Percentiles rank a stretch among this genome's conserved stretches.
These are phyloP conservation scores for Scaptomyza graminum DNA, from an alignment of 1,140 invertebrate genomes.

Conservation along the genomic window DNA sequence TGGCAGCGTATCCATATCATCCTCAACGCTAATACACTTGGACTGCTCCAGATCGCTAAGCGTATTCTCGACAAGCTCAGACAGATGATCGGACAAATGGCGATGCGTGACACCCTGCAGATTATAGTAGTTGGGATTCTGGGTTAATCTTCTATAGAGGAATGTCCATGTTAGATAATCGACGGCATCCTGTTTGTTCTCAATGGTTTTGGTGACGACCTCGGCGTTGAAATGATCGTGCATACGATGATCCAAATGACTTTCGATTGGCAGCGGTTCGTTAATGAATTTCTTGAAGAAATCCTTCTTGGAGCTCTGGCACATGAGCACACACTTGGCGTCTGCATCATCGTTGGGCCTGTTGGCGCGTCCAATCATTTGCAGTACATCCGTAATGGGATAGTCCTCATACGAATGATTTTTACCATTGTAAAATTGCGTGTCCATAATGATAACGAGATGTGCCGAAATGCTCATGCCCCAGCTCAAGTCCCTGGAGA, in stretches of 20 bases:
- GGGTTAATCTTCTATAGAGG: slow-evolving; percentile 97
- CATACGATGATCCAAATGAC: slow-evolving; percentile 97
- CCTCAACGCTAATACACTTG: slow-evolving; percentile 98
- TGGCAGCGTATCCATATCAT: slow-evolving; percentile 98
- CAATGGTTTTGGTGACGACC: slow-evolving; percentile 99
- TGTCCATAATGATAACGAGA: slow-evolving; percentile 98
- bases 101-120: slow-evolving; percentile 97
- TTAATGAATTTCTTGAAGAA: slow-evolving; percentile 99
- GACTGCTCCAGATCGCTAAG: slow-evolving; percentile 97
- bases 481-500: slow-evolving; percentile 96
- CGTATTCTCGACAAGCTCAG: slow-evolving; percentile 98
- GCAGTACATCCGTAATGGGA: slow-evolving; percentile 97
- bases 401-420: slow-evolving; percentile 98
- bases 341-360: slow-evolving; percentile 96
- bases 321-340: slow-evolving; percentile 98
- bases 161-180: slow-evolving; percentile 99
- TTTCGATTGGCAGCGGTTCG: slow-evolving; percentile 98
- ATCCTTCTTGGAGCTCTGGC: slow-evolving; percentile 98
- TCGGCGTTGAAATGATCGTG: slow-evolving; percentile 99
- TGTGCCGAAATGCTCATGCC: slow-evolving; percentile 94
- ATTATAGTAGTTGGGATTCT: slow-evolving; percentile 99
- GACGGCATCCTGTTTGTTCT: slow-evolving; percentile 99
- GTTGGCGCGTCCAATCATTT: slow-evolving; percentile 98
- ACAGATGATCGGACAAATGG: slow-evolving; percentile 99
- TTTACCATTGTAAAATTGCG: slow-evolving; percentile 98